Percentiles rank a stretch among this genome's conserved stretches.
Evolutionary conservation across 2,113 vertebrate species (phyloP).

Genomic region (Syngnathoides biaculeatus): DNA sequence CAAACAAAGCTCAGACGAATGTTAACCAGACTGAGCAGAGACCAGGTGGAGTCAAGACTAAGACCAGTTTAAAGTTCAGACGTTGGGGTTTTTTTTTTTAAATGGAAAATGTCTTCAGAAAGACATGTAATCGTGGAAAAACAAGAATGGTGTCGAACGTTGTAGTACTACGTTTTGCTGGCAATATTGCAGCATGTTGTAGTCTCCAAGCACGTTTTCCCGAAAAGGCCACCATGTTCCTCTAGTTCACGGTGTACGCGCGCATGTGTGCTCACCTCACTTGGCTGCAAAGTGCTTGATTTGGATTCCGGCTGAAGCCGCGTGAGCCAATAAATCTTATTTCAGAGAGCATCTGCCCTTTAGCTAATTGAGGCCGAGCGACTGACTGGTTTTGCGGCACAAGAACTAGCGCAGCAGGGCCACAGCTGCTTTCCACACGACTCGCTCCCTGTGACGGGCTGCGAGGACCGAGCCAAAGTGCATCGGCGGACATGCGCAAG

Average conservation of each 20-base stretch:
- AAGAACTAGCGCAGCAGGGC: background rate
- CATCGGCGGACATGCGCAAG: background rate
- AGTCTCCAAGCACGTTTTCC: background rate
- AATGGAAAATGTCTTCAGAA: background rate
- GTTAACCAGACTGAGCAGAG: too few species aligned
- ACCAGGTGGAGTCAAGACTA: too few species aligned
- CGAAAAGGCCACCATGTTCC: background rate
- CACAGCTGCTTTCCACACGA: background rate
- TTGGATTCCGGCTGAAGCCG: conserved; percentile 26
- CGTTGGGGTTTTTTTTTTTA: background rate
- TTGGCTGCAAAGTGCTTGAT: conserved; percentile 14
- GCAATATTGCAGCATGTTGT: background rate
- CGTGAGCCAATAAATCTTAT: conserved; percentile 32
- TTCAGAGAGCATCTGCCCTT: conserved; percentile 42
- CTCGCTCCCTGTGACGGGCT: background rate
- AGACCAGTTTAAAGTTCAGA: background rate
- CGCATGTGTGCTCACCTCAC: background rate
- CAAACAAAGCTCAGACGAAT: background rate
- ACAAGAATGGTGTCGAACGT: background rate
- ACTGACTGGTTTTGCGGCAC: conserved; percentile 12
- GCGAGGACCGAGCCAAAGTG: background rate
- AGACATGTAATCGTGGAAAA: background rate
- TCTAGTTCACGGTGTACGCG: background rate
- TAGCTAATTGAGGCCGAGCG: conserved; percentile 24
- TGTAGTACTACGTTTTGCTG: background rate